Evolutionary conservation across 2,888 invertebrate genomes (phyloP).

Genomic region (Diarsia rubi): DNA sequence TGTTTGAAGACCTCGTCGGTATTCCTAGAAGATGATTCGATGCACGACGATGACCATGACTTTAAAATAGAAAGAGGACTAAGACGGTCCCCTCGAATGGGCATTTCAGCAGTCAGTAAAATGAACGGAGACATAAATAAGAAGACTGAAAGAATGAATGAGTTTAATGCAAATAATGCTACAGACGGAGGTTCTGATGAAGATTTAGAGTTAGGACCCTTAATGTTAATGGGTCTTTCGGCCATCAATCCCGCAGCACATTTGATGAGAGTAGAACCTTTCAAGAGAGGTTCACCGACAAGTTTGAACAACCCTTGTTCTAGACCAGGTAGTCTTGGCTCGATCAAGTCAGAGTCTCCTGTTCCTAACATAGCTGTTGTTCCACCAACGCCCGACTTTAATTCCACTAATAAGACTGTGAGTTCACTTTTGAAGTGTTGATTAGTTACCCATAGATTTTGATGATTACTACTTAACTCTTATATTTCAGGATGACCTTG

Average conservation of each 20-base stretch:
- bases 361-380: slow-evolving; percentile 94
- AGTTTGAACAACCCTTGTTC: slow-evolving; percentile 80
- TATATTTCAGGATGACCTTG: slow-evolving; percentile 85
- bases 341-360: slow-evolving; percentile 84
- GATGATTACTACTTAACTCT: slow-evolving; percentile 25
- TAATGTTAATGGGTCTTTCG: slow-evolving; percentile 93
- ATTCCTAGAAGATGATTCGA: slow-evolving; percentile 86
- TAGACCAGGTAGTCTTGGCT: slow-evolving; percentile 87
- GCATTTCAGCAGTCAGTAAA: slow-evolving; percentile 87
- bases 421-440: slow-evolving; percentile 68
- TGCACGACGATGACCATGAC: slow-evolving; percentile 85
- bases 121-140: slow-evolving; percentile 88
- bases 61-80: slow-evolving; percentile 86
- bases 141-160: slow-evolving; percentile 84
- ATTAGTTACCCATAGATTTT: slow-evolving; percentile 15
- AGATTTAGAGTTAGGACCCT: slow-evolving; percentile 92
- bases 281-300: slow-evolving; percentile 79
- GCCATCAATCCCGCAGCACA: slow-evolving; percentile 92
- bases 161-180: slow-evolving; percentile 80
- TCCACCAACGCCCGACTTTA: slow-evolving; percentile 94
- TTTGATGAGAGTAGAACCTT: slow-evolving; percentile 91
- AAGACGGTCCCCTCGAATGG: slow-evolving; percentile 86
- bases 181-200: slow-evolving; percentile 88
- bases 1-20: slow-evolving; percentile 87
- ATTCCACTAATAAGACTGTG: slow-evolving; percentile 86